phyloP scores from a whole-genome alignment of 2,888 invertebrate genomes.

The Esperia sulphurella region DNA sequence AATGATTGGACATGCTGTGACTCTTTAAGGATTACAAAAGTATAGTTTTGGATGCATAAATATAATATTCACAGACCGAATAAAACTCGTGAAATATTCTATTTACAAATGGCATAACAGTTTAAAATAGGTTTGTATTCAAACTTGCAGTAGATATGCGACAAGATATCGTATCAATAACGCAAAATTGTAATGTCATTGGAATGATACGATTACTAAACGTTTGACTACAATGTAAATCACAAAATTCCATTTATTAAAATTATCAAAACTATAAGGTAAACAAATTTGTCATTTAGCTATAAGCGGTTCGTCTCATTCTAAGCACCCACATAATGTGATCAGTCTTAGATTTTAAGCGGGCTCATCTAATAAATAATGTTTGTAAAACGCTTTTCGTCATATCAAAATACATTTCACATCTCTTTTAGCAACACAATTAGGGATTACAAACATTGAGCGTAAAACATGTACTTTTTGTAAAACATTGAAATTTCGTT shows the following conservation, averaged over 20 bases:
- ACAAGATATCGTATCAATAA: constrained; percentile 6
- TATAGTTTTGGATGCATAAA: neutral
- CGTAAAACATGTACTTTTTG: neutral
- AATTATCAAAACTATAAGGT: constrained; percentile 15
- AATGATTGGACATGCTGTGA: too few relatives aligned
- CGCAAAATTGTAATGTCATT: constrained; percentile 1
- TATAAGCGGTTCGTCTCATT: constrained; percentile 14
- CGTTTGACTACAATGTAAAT: constrained; percentile 9
- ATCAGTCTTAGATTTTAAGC: constrained; percentile 50
- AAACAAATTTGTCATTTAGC: constrained; percentile 18
- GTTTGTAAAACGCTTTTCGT: neutral
- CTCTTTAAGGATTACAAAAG: too few relatives aligned
- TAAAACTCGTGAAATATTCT: constrained; percentile 6
- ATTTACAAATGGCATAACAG: constrained; percentile 6
- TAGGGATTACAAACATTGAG: neutral
- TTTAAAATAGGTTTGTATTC: too few relatives aligned
- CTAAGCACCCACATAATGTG: constrained; percentile 44
- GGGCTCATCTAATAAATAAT: constrained; percentile 9
- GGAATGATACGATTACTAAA: constrained; percentile 17
- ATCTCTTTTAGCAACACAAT: neutral
- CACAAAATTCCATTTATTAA: constrained; percentile 4
- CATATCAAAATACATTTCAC: neutral
- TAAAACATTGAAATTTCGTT: too few relatives aligned
- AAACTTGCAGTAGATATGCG: neutral
- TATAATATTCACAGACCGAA: constrained; percentile 8